Conservation (phyloP, 2,113 vertebrate species). For the Neogobius melanostomus region DNA sequence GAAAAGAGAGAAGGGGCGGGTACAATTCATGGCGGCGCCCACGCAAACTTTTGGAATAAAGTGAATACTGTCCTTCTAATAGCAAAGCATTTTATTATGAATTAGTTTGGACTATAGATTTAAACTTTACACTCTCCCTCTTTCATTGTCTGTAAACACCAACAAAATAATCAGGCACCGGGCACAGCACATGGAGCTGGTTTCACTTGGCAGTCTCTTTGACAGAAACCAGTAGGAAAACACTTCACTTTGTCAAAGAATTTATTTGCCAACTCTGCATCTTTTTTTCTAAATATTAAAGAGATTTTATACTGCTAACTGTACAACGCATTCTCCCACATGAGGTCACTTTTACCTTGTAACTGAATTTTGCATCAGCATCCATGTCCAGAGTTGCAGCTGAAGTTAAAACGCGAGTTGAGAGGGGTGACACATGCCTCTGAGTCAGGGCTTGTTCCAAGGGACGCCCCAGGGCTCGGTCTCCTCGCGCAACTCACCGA, state of each 20-base stretch:
- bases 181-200: too few relatives aligned
- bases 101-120: too few relatives aligned
- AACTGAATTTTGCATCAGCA: constrained; percentile 32
- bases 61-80: too few relatives aligned
- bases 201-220: too few relatives aligned
- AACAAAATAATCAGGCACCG: too few relatives aligned
- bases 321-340: neutral
- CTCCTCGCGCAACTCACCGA: constrained; percentile 54
- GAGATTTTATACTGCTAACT: neutral
- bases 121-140: too few relatives aligned
- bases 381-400: constrained; percentile 38
- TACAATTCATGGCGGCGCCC: too few relatives aligned
- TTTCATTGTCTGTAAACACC: too few relatives aligned
- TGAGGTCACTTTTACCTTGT: neutral
- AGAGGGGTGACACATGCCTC: constrained; percentile 44
- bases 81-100: too few relatives aligned
- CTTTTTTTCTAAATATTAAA: neutral
- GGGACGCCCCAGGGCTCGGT: constrained; percentile 58
- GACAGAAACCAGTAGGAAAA: too few relatives aligned
- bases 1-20: too few relatives aligned
- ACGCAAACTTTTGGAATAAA: too few relatives aligned
- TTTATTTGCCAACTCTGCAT: neutral
- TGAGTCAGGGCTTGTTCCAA: constrained; percentile 58
- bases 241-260: neutral
- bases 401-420: constrained; percentile 47